Base-by-base conservation (phyloP, 35 echinoderm and acorn worm species). In the Amphiura filiformis region DNA sequence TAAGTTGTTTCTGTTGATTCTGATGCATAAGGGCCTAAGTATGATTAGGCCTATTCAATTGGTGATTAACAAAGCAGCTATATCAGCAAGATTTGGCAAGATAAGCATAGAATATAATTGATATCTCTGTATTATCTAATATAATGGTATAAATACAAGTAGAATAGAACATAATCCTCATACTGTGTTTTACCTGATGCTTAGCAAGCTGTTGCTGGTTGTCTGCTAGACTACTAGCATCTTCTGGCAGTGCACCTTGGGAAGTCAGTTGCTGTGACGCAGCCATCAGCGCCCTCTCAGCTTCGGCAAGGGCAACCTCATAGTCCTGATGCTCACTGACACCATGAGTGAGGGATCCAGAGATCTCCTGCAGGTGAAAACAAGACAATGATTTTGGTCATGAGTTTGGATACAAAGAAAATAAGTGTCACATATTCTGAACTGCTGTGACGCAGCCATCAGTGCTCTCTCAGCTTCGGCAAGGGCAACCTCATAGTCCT, bases 251-350 rank as follows among this genome's bases (percentile, higher is more conserved):
- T 1, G 79, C 78, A 39, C 83, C 88, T 39, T 90, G 88, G 77
- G 84, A 87, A 31, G 92, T 89, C 22, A 94, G 88, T 30, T 89
- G 83, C 52, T 94, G 83, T 44, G 92, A 94, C 35, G 90, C 85
- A 34, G 90, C 52, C 28, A 94, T 76, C 30, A 94, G 83, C 20
- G 92, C 92, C 88, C 83, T 90, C 84, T 94, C 92, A 76, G 87
- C 92, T 47, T 94, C 83, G 31, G 78, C 77, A 26, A 94, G 84
- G 15, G 92, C 92, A 76, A 87, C 92, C 78, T 94, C 82, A 76
- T 94, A 90, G 3, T 90, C 82, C 80, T 94, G 92, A 38, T 94
- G 92, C 79, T 94, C 88, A 22, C 57, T 86, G 15, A 94, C 83
- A 83, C 88, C 84, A 33, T 31, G 75, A 47, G 88, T 75, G 34